phyloP scores from a whole-genome alignment of 2,113 vertebrate genomes.

The Alectura lathami region DNA sequence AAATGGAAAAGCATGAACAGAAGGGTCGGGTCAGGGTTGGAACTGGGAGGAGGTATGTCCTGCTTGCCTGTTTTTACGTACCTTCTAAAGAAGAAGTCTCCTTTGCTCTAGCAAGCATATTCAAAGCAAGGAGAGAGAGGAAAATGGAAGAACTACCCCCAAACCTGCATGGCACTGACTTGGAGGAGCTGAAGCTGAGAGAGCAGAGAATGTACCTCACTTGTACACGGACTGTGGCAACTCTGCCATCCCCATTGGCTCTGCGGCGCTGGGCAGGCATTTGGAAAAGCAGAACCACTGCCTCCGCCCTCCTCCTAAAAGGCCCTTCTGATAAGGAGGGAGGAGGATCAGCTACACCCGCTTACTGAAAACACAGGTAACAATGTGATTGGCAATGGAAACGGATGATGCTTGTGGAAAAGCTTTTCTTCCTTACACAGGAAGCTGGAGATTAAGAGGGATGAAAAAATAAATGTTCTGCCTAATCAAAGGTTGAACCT shows the following conservation, averaged over 20 bases:
- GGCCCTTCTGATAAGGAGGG: not conserved
- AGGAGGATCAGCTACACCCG: conserved; percentile 5
- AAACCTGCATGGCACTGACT: fast-evolving
- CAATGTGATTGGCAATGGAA: conserved; percentile 4
- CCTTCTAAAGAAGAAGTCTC: not conserved
- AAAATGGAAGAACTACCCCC: not conserved
- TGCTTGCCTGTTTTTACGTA: not conserved
- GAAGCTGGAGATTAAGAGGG: not conserved
- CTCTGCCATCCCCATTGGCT: not conserved
- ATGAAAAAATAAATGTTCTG: not conserved
- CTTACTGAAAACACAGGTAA: not conserved
- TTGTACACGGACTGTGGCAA: fast-evolving
- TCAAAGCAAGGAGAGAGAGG: not conserved
- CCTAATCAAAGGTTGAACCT: not conserved
- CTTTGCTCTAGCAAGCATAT: not conserved
- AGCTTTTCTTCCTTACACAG: not conserved
- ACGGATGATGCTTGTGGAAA: not conserved
- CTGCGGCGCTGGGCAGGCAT: not conserved
- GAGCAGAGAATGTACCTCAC: not conserved
- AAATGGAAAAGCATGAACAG: not conserved
- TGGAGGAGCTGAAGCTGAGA: not conserved
- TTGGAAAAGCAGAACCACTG: not conserved
- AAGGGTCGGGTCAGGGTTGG: not conserved
- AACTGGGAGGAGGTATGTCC: not conserved
- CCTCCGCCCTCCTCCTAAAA: not conserved